These are phyloP conservation scores for Octodon degus DNA, from an alignment of 2,113 vertebrate species.

Conservation along the genomic window DNA sequence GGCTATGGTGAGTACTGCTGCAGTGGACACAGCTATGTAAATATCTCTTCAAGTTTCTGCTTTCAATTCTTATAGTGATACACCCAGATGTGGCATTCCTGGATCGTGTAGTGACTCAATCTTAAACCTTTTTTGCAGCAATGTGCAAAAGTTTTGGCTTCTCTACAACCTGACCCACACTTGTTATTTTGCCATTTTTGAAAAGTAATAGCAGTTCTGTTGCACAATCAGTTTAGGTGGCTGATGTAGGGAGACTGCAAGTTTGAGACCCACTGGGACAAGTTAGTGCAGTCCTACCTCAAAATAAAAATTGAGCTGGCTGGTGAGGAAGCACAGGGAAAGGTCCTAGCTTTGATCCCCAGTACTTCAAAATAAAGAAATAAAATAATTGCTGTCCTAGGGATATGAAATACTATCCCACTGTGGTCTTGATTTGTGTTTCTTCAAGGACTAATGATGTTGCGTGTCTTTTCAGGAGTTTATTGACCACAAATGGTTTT, in stretches of 20 bases:
- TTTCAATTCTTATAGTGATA: neutral
- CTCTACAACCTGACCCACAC: neutral
- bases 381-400: neutral
- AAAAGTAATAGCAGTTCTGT: neutral
- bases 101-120: neutral
- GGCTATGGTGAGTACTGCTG: neutral
- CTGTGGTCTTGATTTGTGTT: neutral
- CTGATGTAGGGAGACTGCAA: neutral
- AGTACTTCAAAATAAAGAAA: neutral
- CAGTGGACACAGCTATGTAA: neutral
- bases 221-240: neutral
- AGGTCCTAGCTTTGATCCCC: neutral
- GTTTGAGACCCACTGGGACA: neutral
- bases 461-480: neutral
- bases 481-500: neutral
- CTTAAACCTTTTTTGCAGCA: neutral
- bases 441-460: neutral
- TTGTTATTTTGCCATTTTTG: neutral
- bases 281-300: neutral
- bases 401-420: neutral
- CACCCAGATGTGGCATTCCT: neutral
- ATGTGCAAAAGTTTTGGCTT: neutral
- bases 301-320: neutral
- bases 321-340: neutral
- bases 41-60: neutral